Base-by-base conservation (phyloP, 2,797 vertebrate species). In the Danio tinwini region DNA sequence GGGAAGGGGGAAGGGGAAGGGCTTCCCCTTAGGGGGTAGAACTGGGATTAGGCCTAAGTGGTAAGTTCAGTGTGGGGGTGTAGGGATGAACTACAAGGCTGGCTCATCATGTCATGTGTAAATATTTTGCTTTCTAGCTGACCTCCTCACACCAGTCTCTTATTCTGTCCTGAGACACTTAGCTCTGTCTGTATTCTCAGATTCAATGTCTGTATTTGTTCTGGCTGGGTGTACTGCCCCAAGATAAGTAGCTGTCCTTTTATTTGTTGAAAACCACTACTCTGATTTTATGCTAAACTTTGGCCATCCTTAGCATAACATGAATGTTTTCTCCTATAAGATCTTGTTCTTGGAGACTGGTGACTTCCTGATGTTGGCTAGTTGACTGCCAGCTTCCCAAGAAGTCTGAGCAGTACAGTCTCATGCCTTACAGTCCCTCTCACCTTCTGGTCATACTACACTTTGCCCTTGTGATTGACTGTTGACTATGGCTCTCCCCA, bases 371-470 rank as follows among this genome's bases (percentile, higher is more conserved):
- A n/a, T n/a, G n/a, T n/a, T n/a, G n/a, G n/a, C n/a, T n/a, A n/a
- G n/a, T n/a, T n/a, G n/a, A n/a, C 58, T 61, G 58, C 58, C 61
- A 58, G 19, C 58, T 61, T 58, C 4, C 58, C 21, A 61, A 61
- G 21, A 29, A n/a, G n/a, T n/a, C n/a, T n/a, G n/a, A n/a, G n/a
- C n/a, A n/a, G n/a, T n/a, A n/a, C n/a, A n/a, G n/a, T n/a, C n/a
- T 61, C 21, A 58, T 37, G 19, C 58, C 10, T 61, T 29, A 61
- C 17, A 37, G 61, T 58, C 29, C 58, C n/a, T n/a, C n/a, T n/a
- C n/a, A n/a, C n/a, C n/a, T n/a, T n/a, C n/a, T n/a, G n/a, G n/a
- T n/a, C n/a, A n/a, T n/a, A n/a, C n/a, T n/a, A n/a, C n/a, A n/a
- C n/a, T n/a, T n/a, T 21, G n/a, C 58, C 37, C 58, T 61, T 29